Base-by-base conservation (phyloP, 2,113 vertebrate genomes). In the Paramisgurnus dabryanus region DNA sequence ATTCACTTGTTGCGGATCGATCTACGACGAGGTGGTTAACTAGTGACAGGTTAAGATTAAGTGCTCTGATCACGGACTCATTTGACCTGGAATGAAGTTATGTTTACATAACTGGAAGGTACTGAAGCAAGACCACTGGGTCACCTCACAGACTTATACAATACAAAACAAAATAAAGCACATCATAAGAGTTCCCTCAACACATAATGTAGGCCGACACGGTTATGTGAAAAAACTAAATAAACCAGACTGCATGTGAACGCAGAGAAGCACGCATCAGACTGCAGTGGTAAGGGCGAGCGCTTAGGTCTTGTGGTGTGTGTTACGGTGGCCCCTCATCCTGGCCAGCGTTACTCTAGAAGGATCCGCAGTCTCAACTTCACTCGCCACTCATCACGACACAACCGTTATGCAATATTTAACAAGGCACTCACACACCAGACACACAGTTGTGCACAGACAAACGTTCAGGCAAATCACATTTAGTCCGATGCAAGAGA, bases 301-400 rank as follows among this genome's bases (percentile, higher is more conserved):
- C 76, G 74, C 67, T 84, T 53, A 79, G 76, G 76, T 79, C 83
- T 63, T 66, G 65, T 58, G 80, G 83, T 82, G 80, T 85, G 77
- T 79, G 72, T 85, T 85, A 80, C 83, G 75, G 76, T 81, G 81
- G 80, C 67, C 83, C 81, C 83, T 85, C 79, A 82, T 74, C 76
- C 80, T 82, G 71, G 69, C 77, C 80, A 85, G 8, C 55, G 77
- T 85, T 81, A 85, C 83, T 80, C 84, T 85, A 85, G 83, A 85
- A 82, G 84, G 76, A 82, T 81, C 83, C 27, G 18, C 80, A 67
- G 83, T 85, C 83, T 85, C 83, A 85, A 79, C 80, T 82, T 85
- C 83, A 82, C 74, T 58, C 61, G 83, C 80, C 80, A 82, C 81
- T 85, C 83, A 81, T 73, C 83, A 76, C 83, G 72, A 76, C 83